phyloP scores from a whole-genome alignment of 2,797 vertebrate genomes.

The Myotis daubentonii region DNA sequence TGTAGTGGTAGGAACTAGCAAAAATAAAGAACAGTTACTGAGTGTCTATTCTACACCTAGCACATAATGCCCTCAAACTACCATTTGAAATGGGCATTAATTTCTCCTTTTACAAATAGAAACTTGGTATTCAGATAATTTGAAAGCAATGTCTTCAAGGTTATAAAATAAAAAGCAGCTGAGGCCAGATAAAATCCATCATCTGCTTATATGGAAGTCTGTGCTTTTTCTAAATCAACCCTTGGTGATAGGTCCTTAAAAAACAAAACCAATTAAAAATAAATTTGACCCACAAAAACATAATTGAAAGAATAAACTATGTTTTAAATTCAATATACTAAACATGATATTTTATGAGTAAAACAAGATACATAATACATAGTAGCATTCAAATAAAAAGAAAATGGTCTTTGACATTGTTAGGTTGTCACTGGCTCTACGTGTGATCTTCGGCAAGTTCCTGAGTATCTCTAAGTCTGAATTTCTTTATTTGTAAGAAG shows the following conservation, averaged over 20 bases:
- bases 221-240: background rate
- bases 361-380: background rate
- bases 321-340: slow-evolving; percentile 35
- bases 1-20: background rate
- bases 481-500: background rate
- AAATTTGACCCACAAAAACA: slow-evolving; percentile 9
- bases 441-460: background rate
- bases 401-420: slow-evolving; percentile 29
- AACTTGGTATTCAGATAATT: background rate
- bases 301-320: slow-evolving; percentile 13
- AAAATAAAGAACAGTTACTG: background rate
- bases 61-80: background rate
- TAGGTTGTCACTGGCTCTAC: background rate
- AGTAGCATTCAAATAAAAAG: slow-evolving; percentile 36
- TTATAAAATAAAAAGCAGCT: slow-evolving; percentile 30
- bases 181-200: slow-evolving; percentile 13
- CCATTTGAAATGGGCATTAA: background rate
- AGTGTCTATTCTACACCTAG: background rate
- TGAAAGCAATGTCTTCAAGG: slow-evolving; percentile 29
- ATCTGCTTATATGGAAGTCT: background rate
- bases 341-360: slow-evolving; percentile 30
- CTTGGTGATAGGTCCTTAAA: slow-evolving; percentile 14
- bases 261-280: slow-evolving; percentile 32
- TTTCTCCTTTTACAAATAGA: background rate
- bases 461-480: background rate